Evolutionary conservation across 2,113 vertebrate genomes (phyloP).

Genomic region (Hemiscyllium ocellatum): DNA sequence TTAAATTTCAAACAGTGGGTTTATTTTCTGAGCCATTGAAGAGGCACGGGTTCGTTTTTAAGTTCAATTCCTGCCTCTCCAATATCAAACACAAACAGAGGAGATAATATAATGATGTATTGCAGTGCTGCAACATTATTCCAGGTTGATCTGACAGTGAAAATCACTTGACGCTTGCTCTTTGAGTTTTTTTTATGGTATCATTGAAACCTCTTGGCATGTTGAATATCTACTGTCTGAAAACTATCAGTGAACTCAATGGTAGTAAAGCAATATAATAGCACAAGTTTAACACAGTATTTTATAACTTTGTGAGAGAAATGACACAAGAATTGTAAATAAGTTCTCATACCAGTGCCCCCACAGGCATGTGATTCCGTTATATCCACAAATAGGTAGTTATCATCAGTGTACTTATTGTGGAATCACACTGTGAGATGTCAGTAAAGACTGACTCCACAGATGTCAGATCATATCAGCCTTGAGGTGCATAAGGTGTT

Average conservation of each 20-base stretch:
- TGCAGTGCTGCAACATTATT: not conserved
- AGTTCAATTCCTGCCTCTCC: not conserved
- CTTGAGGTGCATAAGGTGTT: not conserved
- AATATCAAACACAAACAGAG: not conserved
- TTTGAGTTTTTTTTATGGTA: not conserved
- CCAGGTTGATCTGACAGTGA: not conserved
- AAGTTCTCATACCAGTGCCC: too few species aligned
- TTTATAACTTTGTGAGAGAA: not conserved
- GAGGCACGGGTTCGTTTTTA: not conserved
- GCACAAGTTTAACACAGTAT: not conserved
- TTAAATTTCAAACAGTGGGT: not conserved
- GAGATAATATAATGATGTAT: not conserved
- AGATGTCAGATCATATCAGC: not conserved
- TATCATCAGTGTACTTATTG: not conserved
- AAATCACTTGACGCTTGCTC: not conserved
- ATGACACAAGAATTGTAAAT: not conserved
- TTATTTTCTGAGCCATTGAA: not conserved
- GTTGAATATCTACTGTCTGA: not conserved
- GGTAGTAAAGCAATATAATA: not conserved
- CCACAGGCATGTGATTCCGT: not conserved
- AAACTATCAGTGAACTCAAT: not conserved
- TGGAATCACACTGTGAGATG: not conserved
- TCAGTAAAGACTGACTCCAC: not conserved
- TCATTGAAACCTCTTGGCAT: not conserved
- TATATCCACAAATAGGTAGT: not conserved